Conservation (phyloP, 2,113 vertebrate genomes). For the Nycticebus coucang region DNA sequence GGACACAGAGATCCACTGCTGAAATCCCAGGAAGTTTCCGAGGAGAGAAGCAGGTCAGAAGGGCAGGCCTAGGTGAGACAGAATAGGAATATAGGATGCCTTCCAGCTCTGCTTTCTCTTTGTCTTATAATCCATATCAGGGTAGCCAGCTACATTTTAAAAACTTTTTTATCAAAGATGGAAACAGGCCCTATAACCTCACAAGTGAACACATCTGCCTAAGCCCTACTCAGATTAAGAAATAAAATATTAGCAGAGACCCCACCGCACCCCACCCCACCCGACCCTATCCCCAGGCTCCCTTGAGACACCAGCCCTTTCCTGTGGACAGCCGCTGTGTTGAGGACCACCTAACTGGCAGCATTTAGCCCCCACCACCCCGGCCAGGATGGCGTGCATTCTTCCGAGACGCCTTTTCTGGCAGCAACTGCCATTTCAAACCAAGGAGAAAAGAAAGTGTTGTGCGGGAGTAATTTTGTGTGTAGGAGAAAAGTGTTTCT, state of each 20-base stretch:
- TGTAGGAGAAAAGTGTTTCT: constrained; percentile 78
- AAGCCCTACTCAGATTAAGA: not conserved
- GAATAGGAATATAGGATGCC: fast-evolving
- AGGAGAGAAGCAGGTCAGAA: not conserved
- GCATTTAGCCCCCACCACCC: not conserved
- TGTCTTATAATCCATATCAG: not conserved
- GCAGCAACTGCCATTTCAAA: constrained; percentile 62
- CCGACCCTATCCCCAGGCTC: too few relatives aligned
- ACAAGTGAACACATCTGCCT: not conserved
- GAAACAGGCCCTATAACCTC: not conserved
- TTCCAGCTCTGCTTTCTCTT: not conserved
- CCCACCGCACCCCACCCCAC: not conserved
- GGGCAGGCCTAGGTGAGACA: fast-evolving
- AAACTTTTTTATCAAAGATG: not conserved
- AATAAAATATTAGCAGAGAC: not conserved
- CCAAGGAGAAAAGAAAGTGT: not conserved
- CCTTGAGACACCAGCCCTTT: not conserved
- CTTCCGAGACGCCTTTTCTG: not conserved
- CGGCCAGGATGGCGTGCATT: not conserved
- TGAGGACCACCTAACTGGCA: not conserved
- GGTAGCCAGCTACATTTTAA: not conserved
- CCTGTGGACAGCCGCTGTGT: too few relatives aligned
- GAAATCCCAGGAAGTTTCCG: not conserved
- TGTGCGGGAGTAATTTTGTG: constrained; percentile 67
- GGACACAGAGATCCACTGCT: not conserved